phyloP scores from a whole-genome alignment of 2,888 invertebrate species.

The Vanessa cardui region DNA sequence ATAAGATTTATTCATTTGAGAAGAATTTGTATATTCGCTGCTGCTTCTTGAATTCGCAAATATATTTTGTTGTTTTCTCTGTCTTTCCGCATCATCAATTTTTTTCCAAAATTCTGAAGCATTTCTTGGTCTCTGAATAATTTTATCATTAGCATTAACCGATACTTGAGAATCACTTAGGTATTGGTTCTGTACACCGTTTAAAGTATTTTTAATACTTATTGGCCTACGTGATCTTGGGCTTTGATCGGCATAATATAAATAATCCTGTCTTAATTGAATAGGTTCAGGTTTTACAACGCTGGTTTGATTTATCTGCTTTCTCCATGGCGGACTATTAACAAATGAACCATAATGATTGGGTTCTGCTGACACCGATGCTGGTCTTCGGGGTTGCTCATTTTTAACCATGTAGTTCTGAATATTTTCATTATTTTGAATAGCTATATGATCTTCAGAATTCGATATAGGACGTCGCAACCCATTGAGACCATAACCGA shows the following conservation, averaged over 20 bases:
- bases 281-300: conserved; percentile 70
- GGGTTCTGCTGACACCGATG: conserved; percentile 79
- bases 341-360: conserved; percentile 72
- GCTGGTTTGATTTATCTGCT: conserved; percentile 57
- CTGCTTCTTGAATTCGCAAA: conserved; percentile 66
- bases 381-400: conserved; percentile 75
- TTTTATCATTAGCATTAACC: conserved; percentile 57
- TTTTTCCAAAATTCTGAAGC: conserved; percentile 86
- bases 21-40: conserved; percentile 66
- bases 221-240: conserved; percentile 89
- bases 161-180: conserved; percentile 78
- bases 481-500: conserved; percentile 73
- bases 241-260: conserved; percentile 88
- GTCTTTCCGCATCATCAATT: conserved; percentile 80
- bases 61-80: conserved; percentile 62
- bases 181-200: conserved; percentile 72
- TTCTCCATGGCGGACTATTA: conserved; percentile 73
- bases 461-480: conserved; percentile 76
- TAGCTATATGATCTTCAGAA: conserved; percentile 79
- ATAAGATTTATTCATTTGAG: conserved; percentile 52
- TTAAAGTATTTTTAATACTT: conserved; percentile 83
- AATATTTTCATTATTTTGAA: conserved; percentile 75
- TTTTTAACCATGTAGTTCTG: conserved; percentile 59
- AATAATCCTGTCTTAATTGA: conserved; percentile 77
- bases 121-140: conserved; percentile 72